Percentiles rank a stretch among this genome's conserved stretches.
These are phyloP conservation scores for Entomobrya multifasciata DNA, from an alignment of 2,888 invertebrate genomes.

Conservation along the genomic window DNA sequence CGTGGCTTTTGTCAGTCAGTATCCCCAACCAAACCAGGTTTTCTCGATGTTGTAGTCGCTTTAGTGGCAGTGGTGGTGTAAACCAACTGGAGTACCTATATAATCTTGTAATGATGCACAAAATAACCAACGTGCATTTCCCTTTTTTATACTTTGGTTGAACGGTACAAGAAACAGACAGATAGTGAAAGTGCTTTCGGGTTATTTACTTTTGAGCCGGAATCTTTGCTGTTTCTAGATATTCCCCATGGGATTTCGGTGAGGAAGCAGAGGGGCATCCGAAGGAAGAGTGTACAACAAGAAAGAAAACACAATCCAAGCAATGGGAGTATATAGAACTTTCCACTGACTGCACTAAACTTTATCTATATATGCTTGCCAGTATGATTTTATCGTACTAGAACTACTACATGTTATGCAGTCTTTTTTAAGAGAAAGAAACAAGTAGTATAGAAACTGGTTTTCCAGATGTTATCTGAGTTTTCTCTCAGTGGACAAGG, in stretches of 20 bases:
- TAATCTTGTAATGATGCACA: slow-evolving; percentile 4
- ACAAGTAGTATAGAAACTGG: neutral
- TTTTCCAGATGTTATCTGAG: slow-evolving; percentile 52
- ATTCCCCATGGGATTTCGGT: slow-evolving; percentile 52
- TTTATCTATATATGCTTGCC: no score
- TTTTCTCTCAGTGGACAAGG: slow-evolving; percentile 46
- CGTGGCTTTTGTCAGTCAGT: slow-evolving; percentile 27
- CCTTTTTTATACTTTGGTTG: neutral
- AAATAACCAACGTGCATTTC: neutral
- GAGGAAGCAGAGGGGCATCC: slow-evolving; percentile 5
- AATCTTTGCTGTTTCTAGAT: slow-evolving; percentile 36
- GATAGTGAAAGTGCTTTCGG: slow-evolving; percentile 51
- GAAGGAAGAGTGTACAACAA: neutral
- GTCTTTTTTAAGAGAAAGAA: no score
- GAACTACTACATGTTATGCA: no score
- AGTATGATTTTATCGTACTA: no score
- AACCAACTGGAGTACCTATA: neutral
- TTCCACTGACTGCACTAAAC: no score
- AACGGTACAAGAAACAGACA: slow-evolving; percentile 3
- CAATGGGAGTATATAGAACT: no score
- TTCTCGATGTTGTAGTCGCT: neutral
- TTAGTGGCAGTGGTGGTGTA: neutral
- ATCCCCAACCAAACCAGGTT: neutral
- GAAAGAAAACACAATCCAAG: neutral
- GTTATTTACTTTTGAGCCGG: slow-evolving; percentile 65